These are phyloP conservation scores for Amiota minor DNA, from an alignment of 2,888 invertebrate species.

Conservation along the genomic window DNA sequence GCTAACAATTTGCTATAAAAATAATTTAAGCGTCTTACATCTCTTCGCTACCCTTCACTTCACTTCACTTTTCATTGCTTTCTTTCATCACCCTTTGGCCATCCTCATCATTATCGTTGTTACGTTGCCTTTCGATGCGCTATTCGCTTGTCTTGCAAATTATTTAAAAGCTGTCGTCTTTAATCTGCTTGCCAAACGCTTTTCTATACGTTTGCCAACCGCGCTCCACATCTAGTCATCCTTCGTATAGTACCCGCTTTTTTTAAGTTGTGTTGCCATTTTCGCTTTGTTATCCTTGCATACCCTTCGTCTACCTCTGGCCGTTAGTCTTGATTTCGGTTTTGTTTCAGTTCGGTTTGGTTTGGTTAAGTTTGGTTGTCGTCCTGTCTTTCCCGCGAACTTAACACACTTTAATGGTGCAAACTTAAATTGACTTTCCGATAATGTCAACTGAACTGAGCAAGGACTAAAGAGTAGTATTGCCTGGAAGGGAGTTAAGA, in stretches of 20 bases:
- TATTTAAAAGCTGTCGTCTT: slow-evolving; percentile 45
- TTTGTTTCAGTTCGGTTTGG: background rate
- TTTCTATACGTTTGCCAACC: background rate
- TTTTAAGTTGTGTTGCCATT: background rate
- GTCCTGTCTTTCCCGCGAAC: background rate
- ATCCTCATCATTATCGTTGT: no score
- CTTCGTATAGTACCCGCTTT: background rate
- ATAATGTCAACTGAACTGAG: slow-evolving; percentile 43
- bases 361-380: slow-evolving; percentile 3
- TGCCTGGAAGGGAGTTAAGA: background rate
- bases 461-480: slow-evolving; percentile 2
- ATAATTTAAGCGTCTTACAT: slow-evolving; percentile 44
- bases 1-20: slow-evolving; percentile 44
- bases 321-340: background rate
- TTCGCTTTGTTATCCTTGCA: background rate
- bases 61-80: no score
- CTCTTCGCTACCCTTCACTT: background rate
- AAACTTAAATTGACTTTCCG: slow-evolving; percentile 52
- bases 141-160: slow-evolving; percentile 36
- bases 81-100: no score
- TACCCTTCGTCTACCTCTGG: no score
- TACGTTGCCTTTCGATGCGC: background rate
- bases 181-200: slow-evolving; percentile 42
- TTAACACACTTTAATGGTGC: slow-evolving; percentile 39
- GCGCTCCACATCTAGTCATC: background rate